phyloP scores from a whole-genome alignment of 2,113 vertebrate species.

The Microtus pennsylvanicus region DNA sequence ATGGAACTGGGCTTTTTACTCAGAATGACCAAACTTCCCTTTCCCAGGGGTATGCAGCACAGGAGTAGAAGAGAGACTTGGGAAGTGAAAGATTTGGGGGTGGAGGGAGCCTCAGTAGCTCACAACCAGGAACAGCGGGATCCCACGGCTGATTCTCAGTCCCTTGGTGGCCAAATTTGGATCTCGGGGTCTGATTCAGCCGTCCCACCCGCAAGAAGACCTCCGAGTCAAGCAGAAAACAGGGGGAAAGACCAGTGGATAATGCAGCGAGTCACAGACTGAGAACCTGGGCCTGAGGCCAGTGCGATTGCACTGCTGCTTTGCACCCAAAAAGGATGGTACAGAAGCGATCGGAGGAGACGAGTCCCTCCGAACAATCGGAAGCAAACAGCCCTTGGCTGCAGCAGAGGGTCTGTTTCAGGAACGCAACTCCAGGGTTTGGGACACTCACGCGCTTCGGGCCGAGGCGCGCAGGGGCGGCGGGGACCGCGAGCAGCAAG shows the following conservation, averaged over 20 bases:
- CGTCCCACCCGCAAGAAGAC: neutral
- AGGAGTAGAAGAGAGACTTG: neutral
- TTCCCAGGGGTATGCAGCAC: neutral
- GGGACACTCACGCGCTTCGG: slow-evolving; percentile 33
- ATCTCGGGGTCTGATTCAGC: neutral
- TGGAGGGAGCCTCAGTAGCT: neutral
- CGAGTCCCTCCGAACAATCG: neutral
- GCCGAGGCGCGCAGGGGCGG: neutral
- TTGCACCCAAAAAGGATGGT: neutral
- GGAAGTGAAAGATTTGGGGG: neutral
- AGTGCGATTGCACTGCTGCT: no score
- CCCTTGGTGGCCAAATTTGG: neutral
- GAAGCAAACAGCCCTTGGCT: neutral
- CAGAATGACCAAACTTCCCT: slow-evolving; percentile 15
- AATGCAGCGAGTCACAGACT: neutral
- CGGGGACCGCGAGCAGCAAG: slow-evolving; percentile 44
- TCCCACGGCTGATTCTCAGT: neutral
- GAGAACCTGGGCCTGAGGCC: neutral
- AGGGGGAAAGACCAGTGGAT: neutral
- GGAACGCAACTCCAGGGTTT: neutral
- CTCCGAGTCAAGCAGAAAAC: neutral
- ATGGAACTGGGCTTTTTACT: neutral
- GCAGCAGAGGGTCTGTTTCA: neutral
- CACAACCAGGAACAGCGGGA: neutral
- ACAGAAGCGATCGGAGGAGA: neutral